Evolutionary conservation across 2,113 vertebrate genomes (phyloP), one percentile per base, ranked within the genome.

Genomic region (Pseudonaja textilis): DNA sequence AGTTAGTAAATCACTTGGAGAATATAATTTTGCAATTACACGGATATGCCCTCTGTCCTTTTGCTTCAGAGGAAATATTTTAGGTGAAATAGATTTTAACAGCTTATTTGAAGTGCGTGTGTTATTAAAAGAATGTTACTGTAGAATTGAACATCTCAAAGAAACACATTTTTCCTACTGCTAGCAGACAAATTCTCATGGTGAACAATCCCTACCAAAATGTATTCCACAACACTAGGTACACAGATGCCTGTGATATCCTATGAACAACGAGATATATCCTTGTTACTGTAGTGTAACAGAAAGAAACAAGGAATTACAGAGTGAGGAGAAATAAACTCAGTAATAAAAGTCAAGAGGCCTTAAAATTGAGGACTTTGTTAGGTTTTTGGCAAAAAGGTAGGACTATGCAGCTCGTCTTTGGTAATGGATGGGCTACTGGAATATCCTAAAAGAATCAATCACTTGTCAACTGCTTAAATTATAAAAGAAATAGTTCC

Each of bases 251-350:
- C 18, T 23, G 34, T 61, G 91, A 96, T 59, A 85, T 89, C 14
- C 0, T 55, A 55, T 89, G 56, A 85, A 93, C 23, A 89, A 45
- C 8, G 59, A 91, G 91, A 74, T 5, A 10, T 16, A 57, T 42
- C 90, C 34, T 92, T 94, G 42, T 90, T 94, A 88, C 88, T 45
- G 50, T 2, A 93, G 23, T 25, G 95, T 23, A 3, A 50, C 1
- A 0, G 93, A 95, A 96, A 93, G 59, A 92, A 22, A 85, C 95
- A 95, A 96, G 39, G 6, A 47, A 47, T 42, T 18, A 89, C 90
- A 95, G 93, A 95, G 93, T 93, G 90, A 89, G 89, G 59, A 85
- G 16, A 90, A 74, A 14, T 29, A 50, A 20, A 25, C 50, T 56
- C 26, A 9, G 85, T n/a, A 50, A 88, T 93, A 57, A 89, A 90